Percentiles rank a stretch among this genome's conserved stretches.
phyloP scores from a whole-genome alignment of 2,113 vertebrate species.

The Phrynosoma platyrhinos region DNA sequence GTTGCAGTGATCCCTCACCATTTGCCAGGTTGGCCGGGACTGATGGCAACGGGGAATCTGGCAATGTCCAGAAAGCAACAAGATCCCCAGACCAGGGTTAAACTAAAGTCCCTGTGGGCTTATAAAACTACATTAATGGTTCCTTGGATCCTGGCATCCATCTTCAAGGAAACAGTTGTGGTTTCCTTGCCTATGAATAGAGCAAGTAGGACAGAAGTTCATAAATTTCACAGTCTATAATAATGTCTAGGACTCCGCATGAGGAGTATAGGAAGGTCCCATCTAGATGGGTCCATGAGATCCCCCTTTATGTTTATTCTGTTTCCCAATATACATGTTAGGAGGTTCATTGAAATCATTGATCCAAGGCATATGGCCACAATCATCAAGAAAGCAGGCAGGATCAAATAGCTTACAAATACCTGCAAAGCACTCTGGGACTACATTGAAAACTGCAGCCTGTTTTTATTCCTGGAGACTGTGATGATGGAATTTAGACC shows the following conservation, averaged over 20 bases:
- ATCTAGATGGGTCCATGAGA: background rate
- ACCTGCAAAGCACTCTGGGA: background rate
- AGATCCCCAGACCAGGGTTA: too few species aligned
- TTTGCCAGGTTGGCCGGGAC: background rate
- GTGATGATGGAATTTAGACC: background rate
- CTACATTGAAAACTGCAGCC: background rate
- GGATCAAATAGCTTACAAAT: background rate
- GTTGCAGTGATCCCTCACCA: background rate
- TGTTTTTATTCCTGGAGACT: background rate
- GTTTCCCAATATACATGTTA: background rate
- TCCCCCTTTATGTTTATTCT: background rate
- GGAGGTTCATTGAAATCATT: background rate
- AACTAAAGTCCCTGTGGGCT: background rate
- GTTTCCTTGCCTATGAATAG: background rate
- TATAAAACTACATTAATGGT: background rate
- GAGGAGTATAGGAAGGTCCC: background rate
- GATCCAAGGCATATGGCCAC: background rate
- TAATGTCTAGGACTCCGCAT: background rate
- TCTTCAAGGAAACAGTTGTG: background rate
- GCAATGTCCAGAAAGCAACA: background rate
- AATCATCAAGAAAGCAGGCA: background rate
- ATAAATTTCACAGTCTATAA: background rate
- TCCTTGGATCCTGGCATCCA: background rate
- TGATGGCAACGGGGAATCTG: background rate
- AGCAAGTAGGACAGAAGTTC: background rate